phyloP scores from a whole-genome alignment of 2,797 vertebrate genomes.

The Xenopus petersii region DNA sequence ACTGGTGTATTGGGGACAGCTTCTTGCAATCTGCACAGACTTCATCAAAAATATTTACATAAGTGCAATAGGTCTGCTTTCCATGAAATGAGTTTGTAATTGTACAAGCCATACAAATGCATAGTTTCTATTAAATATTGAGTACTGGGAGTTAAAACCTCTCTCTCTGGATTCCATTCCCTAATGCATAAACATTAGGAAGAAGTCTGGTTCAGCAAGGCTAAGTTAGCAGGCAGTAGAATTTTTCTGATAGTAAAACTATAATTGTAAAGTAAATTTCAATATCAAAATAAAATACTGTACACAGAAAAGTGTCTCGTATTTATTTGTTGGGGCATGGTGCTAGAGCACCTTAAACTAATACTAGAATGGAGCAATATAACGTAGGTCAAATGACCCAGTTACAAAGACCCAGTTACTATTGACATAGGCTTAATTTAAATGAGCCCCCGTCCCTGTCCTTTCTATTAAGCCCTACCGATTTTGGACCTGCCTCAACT shows the following conservation, averaged over 20 bases:
- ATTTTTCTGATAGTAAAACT: constrained; percentile 7
- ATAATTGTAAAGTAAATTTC: constrained; percentile 2
- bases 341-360: too few species aligned
- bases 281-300: too few species aligned
- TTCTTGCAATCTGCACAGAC: constrained; percentile 40
- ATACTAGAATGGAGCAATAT: too few species aligned
- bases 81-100: constrained; percentile 44
- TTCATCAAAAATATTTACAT: constrained; percentile 46
- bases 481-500: too few species aligned
- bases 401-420: too few species aligned
- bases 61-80: constrained; percentile 42
- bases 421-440: too few species aligned
- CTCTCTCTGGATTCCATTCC: constrained; percentile 18
- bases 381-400: too few species aligned
- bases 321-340: too few species aligned
- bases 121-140: constrained; percentile 43
- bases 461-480: too few species aligned
- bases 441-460: too few species aligned
- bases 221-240: constrained; percentile 7
- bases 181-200: constrained; percentile 24
- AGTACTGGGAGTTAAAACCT: constrained; percentile 33
- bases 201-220: constrained; percentile 20
- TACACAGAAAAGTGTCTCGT: too few species aligned
- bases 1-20: constrained; percentile 38
- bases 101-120: constrained; percentile 44